Conservation (phyloP, 2,888 invertebrate species). For the Elmis aenea region DNA sequence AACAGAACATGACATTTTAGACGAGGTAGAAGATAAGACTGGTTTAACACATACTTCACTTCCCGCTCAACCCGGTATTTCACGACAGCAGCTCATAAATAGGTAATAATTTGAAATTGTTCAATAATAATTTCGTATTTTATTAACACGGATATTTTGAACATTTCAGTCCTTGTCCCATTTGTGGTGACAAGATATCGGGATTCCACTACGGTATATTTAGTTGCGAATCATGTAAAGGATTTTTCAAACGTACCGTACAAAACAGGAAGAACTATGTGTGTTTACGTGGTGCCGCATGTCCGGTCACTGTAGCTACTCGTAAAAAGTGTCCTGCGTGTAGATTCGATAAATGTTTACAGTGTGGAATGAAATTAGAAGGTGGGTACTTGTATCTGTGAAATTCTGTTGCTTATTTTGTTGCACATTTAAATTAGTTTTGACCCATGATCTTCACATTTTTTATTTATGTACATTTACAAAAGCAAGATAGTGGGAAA, state of each 20-base stretch:
- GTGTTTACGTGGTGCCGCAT: conserved; percentile 83
- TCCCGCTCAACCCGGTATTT: conserved; percentile 71
- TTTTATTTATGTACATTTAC: too few species aligned
- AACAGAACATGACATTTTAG: conserved; percentile 43
- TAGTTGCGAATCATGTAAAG: conserved; percentile 97
- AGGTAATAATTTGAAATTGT: conserved; percentile 48
- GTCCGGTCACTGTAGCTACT: conserved; percentile 88
- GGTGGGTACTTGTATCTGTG: conserved; percentile 47
- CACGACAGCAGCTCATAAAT: conserved; percentile 83
- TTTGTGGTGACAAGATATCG: conserved; percentile 92
- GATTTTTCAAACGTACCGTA: conserved; percentile 97
- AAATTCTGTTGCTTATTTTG: conserved; percentile 1
- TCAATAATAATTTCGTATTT: not conserved
- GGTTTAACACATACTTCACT: conserved; percentile 48
- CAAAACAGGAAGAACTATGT: conserved; percentile 97
- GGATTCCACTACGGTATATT: conserved; percentile 98
- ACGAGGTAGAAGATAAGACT: conserved; percentile 49
- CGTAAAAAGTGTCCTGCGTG: conserved; percentile 97
- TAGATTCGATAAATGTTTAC: conserved; percentile 91
- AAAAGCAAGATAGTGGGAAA: too few species aligned
- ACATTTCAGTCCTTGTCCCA: conserved; percentile 77
- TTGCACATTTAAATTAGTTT: too few species aligned
- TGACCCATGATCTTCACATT: too few species aligned
- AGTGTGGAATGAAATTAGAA: conserved; percentile 95
- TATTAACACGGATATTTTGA: not conserved